These are phyloP conservation scores for Adelognathus sp. DNA, from an alignment of 2,888 invertebrate species.

Conservation along the genomic window DNA sequence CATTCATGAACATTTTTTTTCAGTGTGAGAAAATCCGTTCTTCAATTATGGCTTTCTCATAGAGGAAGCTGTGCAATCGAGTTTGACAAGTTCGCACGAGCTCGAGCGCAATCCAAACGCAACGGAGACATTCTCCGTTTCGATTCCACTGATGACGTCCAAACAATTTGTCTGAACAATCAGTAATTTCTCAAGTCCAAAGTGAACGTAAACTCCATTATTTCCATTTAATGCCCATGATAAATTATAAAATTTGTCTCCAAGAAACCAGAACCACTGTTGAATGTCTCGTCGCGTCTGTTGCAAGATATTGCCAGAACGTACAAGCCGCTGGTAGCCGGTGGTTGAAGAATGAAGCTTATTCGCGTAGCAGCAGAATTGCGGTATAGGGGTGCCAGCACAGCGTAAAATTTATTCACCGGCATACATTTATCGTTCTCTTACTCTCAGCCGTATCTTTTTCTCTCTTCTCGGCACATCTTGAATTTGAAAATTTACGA, in stretches of 20 bases:
- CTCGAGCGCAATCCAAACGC: too few species aligned
- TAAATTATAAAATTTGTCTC: not conserved
- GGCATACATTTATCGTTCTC: slow-evolving; percentile 41
- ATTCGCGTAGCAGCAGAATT: slow-evolving; percentile 22
- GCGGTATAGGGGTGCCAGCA: slow-evolving; percentile 41
- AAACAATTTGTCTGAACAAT: too few species aligned
- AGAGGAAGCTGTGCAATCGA: too few species aligned
- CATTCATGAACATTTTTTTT: too few species aligned
- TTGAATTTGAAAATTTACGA: slow-evolving; percentile 70
- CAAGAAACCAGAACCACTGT: not conserved
- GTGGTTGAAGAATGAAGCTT: slow-evolving; percentile 55
- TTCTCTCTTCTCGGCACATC: slow-evolving; percentile 15
- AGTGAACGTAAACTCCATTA: not conserved
- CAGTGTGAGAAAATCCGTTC: too few species aligned
- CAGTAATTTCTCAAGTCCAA: not conserved
- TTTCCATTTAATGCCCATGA: not conserved
- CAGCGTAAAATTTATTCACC: slow-evolving; percentile 64
- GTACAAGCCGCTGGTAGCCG: slow-evolving; percentile 22
- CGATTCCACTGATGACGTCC: too few species aligned
- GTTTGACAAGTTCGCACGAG: too few species aligned
- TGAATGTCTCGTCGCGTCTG: slow-evolving; percentile 8
- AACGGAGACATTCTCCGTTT: too few species aligned
- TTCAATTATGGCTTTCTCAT: too few species aligned
- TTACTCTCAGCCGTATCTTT: slow-evolving; percentile 14
- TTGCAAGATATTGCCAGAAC: slow-evolving; percentile 13